These are phyloP conservation scores for Gracilinanus agilis DNA, from an alignment of 2,113 vertebrate species.

Conservation along the genomic window DNA sequence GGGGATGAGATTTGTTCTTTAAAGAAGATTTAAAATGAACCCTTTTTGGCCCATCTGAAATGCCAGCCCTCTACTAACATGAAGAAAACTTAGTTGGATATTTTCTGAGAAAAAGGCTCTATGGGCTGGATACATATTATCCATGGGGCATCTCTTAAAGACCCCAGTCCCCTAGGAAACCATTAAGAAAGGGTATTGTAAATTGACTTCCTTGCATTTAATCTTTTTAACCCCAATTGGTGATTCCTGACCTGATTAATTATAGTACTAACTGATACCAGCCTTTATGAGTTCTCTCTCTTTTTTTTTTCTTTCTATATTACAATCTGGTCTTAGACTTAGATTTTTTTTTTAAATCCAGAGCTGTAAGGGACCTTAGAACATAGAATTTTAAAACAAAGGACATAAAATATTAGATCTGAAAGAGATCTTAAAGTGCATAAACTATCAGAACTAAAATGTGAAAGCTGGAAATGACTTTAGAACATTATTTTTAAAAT, in stretches of 20 bases:
- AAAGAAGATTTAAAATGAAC: neutral
- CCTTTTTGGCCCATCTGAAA: neutral
- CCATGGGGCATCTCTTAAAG: neutral
- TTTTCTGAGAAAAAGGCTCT: neutral
- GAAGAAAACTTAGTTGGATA: neutral
- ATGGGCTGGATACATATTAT: neutral
- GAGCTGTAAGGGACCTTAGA: neutral
- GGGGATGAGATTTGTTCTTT: neutral
- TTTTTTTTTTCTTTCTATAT: neutral
- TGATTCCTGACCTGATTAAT: neutral
- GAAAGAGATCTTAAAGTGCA: neutral
- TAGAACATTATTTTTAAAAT: neutral
- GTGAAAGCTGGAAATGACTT: neutral
- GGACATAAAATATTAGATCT: neutral
- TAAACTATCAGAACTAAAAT: neutral
- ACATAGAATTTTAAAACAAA: neutral
- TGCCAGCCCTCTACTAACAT: neutral
- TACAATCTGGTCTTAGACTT: neutral
- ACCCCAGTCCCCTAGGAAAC: accelerated
- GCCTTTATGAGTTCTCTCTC: neutral
- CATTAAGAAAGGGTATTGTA: neutral
- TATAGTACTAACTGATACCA: neutral
- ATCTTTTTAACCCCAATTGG: accelerated
- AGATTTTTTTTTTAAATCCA: neutral
- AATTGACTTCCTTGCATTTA: neutral